phyloP scores from a whole-genome alignment of 2,797 vertebrate genomes.

The Sebastes taczanowskii region DNA sequence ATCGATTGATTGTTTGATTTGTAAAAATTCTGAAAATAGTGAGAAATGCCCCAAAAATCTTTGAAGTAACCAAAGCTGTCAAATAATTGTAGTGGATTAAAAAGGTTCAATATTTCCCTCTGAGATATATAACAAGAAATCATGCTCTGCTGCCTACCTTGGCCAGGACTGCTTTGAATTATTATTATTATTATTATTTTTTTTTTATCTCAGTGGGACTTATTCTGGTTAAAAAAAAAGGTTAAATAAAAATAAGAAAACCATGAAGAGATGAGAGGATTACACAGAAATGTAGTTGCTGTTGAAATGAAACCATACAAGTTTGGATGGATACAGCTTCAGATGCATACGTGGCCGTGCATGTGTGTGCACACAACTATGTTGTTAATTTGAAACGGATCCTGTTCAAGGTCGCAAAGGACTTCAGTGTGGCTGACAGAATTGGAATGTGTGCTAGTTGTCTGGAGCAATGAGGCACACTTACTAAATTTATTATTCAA shows the following conservation, averaged over 20 bases:
- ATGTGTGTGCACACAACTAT: slow-evolving; percentile 45
- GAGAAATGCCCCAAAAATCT: too few species aligned
- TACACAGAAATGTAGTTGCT: not conserved
- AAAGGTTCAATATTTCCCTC: too few species aligned
- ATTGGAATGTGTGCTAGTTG: slow-evolving; percentile 64
- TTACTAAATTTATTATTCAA: slow-evolving; percentile 73
- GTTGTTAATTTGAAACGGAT: slow-evolving; percentile 55
- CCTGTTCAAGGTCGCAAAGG: slow-evolving; percentile 64
- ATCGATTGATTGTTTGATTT: too few species aligned
- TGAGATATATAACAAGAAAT: too few species aligned
- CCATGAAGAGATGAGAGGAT: not conserved
- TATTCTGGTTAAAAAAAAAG: not conserved
- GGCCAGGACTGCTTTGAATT: not conserved
- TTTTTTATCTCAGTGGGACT: not conserved
- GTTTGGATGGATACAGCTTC: not conserved
- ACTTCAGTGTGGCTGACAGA: slow-evolving; percentile 56
- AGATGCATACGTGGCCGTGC: slow-evolving; percentile 7
- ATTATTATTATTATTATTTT: not conserved
- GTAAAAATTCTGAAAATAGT: too few species aligned
- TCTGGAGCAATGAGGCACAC: slow-evolving; percentile 53
- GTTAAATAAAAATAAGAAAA: not conserved
- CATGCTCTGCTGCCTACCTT: too few species aligned
- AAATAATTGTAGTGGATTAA: too few species aligned
- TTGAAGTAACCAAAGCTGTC: too few species aligned
- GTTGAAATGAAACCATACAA: slow-evolving; percentile 9